These are phyloP conservation scores for Magallana angulata DNA, from an alignment of 1,140 invertebrate genomes.

Conservation along the genomic window DNA sequence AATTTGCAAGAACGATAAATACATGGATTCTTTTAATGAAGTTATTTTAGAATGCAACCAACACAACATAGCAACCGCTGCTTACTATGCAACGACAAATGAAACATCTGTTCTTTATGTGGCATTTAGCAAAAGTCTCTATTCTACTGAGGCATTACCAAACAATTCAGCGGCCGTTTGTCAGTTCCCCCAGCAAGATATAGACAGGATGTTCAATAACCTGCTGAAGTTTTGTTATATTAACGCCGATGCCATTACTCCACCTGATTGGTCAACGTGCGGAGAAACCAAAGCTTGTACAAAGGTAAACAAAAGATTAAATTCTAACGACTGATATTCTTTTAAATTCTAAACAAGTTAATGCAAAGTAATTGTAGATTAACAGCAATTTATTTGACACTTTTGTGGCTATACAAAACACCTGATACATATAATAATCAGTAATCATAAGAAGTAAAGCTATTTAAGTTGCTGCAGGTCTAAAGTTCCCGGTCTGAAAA, in stretches of 20 bases:
- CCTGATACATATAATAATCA: too few relatives aligned
- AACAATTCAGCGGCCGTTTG: background rate
- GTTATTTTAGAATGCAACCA: background rate
- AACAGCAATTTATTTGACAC: too few relatives aligned
- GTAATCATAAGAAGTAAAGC: too few relatives aligned
- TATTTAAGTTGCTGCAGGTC: too few relatives aligned
- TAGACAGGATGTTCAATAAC: background rate
- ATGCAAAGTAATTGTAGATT: too few relatives aligned
- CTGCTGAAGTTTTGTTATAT: background rate
- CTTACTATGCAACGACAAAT: background rate
- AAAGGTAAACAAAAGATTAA: background rate
- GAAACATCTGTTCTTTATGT: background rate
- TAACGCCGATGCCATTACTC: background rate
- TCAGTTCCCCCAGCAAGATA: background rate
- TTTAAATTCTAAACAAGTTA: background rate
- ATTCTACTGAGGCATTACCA: background rate
- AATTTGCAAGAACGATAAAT: conserved; percentile 24
- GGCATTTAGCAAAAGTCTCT: conserved; percentile 14
- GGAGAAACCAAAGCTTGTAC: background rate
- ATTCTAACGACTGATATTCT: background rate
- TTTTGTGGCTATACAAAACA: too few relatives aligned
- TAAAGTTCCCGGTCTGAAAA: too few relatives aligned
- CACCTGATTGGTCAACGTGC: background rate
- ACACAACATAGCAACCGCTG: conserved; percentile 38
- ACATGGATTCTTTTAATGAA: conserved; percentile 38